phyloP scores from a whole-genome alignment of 1,140 invertebrate species.

The Solen grandis region DNA sequence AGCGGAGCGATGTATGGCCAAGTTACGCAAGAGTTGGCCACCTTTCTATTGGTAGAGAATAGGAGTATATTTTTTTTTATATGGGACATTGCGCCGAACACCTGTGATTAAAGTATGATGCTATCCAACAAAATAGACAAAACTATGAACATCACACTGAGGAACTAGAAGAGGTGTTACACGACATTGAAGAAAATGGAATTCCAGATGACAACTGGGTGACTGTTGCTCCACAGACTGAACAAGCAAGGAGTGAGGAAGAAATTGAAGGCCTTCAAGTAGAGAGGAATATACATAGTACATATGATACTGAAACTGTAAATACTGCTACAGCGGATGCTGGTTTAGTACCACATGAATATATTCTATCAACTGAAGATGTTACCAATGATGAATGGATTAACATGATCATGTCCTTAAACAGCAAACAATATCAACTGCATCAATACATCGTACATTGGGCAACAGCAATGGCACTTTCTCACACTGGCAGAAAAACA shows the following conservation, averaged over 20 bases:
- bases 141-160: conserved; percentile 4
- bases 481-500: background rate
- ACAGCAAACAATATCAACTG: background rate
- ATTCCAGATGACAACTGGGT: conserved; percentile 19
- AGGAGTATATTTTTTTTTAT: too few relatives aligned
- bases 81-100: too few relatives aligned
- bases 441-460: background rate
- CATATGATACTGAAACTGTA: conserved; percentile 20
- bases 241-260: conserved; percentile 26
- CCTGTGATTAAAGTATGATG: too few relatives aligned
- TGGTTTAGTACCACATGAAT: background rate
- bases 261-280: conserved; percentile 2
- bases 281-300: background rate
- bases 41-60: too few relatives aligned
- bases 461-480: background rate
- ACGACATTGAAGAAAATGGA: conserved; percentile 19
- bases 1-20: too few relatives aligned
- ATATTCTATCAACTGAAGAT: background rate
- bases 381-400: background rate
- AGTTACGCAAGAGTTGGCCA: too few relatives aligned
- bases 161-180: conserved; percentile 3
- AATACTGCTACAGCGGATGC: background rate
- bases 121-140: background rate
- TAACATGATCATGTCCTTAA: background rate
- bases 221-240: conserved; percentile 12